phyloP scores from a whole-genome alignment of 2,797 vertebrate genomes.

The Lagorchestes hirsutus region DNA sequence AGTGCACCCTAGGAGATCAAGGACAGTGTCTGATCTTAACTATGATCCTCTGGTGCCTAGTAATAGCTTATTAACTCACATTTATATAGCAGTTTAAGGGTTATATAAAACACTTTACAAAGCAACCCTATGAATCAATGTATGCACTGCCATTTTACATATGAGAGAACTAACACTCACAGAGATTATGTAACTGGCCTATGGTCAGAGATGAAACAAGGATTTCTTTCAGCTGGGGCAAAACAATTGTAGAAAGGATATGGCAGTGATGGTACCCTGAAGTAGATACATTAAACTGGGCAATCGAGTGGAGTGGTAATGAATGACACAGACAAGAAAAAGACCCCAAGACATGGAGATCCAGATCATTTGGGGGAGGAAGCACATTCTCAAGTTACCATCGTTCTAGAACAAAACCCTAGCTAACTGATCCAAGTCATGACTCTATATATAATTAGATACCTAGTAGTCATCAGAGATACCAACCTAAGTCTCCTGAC shows the following conservation, averaged over 20 bases:
- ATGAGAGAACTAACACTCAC: not conserved
- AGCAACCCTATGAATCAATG: not conserved
- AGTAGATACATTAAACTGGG: not conserved
- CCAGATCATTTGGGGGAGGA: not conserved
- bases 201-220: not conserved
- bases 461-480: not conserved
- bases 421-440: not conserved
- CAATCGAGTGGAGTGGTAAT: not conserved
- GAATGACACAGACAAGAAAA: not conserved
- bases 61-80: not conserved
- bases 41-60: slow-evolving; percentile 4
- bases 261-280: not conserved
- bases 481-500: not conserved
- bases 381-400: not conserved
- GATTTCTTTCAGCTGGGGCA: not conserved
- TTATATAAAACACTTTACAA: not conserved
- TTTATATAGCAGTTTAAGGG: not conserved
- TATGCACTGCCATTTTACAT: not conserved
- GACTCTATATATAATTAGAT: not conserved
- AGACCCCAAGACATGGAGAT: not conserved
- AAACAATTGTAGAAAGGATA: not conserved
- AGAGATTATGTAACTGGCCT: not conserved
- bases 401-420: not conserved
- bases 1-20: not conserved
- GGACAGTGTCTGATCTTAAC: not conserved